These are phyloP conservation scores for Bugula neritina DNA, from an alignment of 2,888 invertebrate species.

Conservation along the genomic window DNA sequence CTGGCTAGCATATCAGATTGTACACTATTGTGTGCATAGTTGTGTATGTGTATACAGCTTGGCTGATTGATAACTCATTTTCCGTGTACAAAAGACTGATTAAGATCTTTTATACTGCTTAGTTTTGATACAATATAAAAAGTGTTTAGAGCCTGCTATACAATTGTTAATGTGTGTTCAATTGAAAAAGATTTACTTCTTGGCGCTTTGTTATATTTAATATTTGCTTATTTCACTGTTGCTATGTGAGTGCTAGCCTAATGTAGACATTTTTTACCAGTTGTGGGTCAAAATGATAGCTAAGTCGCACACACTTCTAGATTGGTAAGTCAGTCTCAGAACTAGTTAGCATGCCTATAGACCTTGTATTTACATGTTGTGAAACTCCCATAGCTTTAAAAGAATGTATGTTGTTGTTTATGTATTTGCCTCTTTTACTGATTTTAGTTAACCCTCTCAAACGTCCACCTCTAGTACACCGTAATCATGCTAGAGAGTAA, in stretches of 20 bases:
- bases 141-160: not conserved
- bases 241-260: not conserved
- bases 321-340: not conserved
- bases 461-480: not conserved
- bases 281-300: not conserved
- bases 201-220: not conserved
- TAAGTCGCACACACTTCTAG: not conserved
- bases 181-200: not conserved
- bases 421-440: not conserved
- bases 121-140: not conserved
- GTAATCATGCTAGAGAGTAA: not conserved
- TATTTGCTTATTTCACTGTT: not conserved
- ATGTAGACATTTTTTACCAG: not conserved
- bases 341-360: too few species aligned
- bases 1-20: too few species aligned
- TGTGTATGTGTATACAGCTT: too few species aligned
- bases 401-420: not conserved
- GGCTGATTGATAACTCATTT: not conserved
- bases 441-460: not conserved
- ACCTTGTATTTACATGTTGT: too few species aligned
- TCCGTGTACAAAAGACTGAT: not conserved
- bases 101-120: not conserved
- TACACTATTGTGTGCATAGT: too few species aligned
- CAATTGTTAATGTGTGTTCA: not conserved
- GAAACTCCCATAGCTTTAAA: too few species aligned